Evolutionary conservation across 1,140 invertebrate genomes (phyloP), one percentile per base, ranked within the genome.

Genomic region (Meteorus sp.): DNA sequence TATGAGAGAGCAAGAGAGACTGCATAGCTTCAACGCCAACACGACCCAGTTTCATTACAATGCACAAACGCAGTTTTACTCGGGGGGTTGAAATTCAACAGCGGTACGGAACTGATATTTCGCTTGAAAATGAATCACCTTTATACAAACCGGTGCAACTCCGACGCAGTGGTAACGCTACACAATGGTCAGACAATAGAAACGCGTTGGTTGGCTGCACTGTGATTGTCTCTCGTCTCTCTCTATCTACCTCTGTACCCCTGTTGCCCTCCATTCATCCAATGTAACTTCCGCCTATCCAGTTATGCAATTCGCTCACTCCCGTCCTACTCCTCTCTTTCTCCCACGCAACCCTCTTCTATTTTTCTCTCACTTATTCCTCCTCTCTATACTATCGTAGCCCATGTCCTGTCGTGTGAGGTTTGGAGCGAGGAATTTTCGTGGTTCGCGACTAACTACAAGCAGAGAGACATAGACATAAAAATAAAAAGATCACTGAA

Each of bases 81-180:
- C 19, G 11, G 35, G 25, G 25, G 25, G 33, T 29, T 35, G 39
- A 25, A 60, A 56, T 67, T 60, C 67, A 65, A 69, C 67, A 41
- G 51, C 61, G 60, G 63, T 59, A 65, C 71, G 75, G 71, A 73
- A 76, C 74, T 75, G 76, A 78, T 78, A 77, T 77, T 78, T 75
- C 37, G 71, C 66, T 65, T 60, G 73, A 71, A 64, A 76, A 78
- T 78, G 72, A 77, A 77, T 77, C 71, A 76, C 72, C 66, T 66
- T 71, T 71, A 66, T 69, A 74, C 66, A 70, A 72, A 72, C 72
- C 62, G n/a, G n/a, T n/a, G n/a, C n/a, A n/a, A n/a, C 56, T 63
- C 63, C 66, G 68, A 52, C 57, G 64, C 67, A 68, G 71, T 64
- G 68, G 72, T 74, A 74, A 75, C 68, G 62, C 69, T 60, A 66